These are phyloP conservation scores for Ceratoteleas bidentatus DNA, from an alignment of 1,140 invertebrate genomes.

Conservation along the genomic window DNA sequence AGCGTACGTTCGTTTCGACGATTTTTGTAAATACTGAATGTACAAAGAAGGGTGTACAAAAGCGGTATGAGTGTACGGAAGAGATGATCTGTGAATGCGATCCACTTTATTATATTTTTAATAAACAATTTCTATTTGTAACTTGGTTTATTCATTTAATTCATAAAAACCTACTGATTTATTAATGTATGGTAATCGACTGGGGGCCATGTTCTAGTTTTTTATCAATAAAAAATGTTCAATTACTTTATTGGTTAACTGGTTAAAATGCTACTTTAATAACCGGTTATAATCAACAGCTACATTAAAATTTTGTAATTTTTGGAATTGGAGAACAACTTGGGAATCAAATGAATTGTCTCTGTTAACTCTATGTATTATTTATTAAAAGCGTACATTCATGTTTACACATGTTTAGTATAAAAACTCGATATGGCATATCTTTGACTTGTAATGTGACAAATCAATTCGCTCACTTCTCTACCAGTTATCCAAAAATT, in stretches of 20 bases:
- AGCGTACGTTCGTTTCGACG: conserved; percentile 22
- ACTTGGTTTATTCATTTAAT: conserved; percentile 9
- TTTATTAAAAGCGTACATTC: neutral
- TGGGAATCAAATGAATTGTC: neutral
- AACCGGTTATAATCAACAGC: too few species aligned
- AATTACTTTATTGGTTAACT: too few species aligned
- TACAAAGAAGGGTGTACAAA: conserved; percentile 62
- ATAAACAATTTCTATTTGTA: conserved; percentile 69
- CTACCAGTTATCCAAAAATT: conserved; percentile 89
- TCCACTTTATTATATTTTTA: conserved; percentile 68
- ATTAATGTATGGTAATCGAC: too few species aligned
- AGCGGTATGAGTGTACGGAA: conserved; percentile 27
- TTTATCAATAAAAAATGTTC: too few species aligned
- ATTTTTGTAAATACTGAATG: conserved; percentile 73
- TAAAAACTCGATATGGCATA: conserved; percentile 6
- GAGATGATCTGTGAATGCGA: conserved; percentile 17
- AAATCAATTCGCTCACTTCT: neutral
- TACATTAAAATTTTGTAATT: too few species aligned
- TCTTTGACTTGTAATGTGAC: neutral
- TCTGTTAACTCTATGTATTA: neutral
- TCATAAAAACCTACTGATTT: too few species aligned
- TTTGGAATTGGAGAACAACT: too few species aligned
- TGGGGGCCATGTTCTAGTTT: too few species aligned
- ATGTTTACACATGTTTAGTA: neutral
- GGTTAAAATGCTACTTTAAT: too few species aligned